Evolutionary conservation across 2,888 invertebrate genomes (phyloP).

Genomic region (Resseliella maxima): DNA sequence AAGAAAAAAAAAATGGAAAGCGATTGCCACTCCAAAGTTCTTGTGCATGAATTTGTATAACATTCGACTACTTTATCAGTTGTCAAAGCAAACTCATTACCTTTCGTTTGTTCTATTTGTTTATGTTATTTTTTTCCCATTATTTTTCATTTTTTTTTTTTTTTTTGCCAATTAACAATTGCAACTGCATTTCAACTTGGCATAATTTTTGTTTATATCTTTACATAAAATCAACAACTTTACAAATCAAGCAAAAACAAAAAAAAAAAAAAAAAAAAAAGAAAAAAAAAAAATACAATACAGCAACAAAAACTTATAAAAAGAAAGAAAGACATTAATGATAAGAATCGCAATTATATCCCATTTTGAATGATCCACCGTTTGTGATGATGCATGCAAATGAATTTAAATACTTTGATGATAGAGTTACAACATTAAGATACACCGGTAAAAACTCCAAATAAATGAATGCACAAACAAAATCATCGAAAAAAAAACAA

Average conservation of each 20-base stretch:
- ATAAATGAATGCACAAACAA: conserved; percentile 41
- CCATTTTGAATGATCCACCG: conserved; percentile 7
- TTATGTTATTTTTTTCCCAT: neutral
- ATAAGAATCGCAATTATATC: conserved; percentile 49
- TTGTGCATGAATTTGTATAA: neutral
- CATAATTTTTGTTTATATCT: conserved; percentile 15
- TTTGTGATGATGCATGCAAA: conserved; percentile 50
- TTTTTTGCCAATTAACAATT: neutral
- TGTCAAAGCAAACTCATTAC: neutral
- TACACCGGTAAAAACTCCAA: neutral
- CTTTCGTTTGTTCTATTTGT: conserved; percentile 16
- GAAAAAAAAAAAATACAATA: neutral
- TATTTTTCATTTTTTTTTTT: neutral
- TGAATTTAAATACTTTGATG: conserved; percentile 38
- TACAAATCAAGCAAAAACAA: too few species aligned
- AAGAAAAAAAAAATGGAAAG: neutral
- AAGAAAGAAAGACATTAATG: conserved; percentile 32
- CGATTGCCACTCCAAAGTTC: neutral
- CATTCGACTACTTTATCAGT: neutral
- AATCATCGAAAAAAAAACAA: neutral
- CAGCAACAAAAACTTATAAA: too few species aligned
- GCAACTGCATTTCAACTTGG: neutral
- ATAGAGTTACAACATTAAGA: neutral
- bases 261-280: too few species aligned
- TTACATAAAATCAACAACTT: conserved; percentile 17